Percentiles rank a stretch among this genome's conserved stretches.
phyloP scores from a whole-genome alignment of 2,888 invertebrate genomes.

The Allacma fusca region DNA sequence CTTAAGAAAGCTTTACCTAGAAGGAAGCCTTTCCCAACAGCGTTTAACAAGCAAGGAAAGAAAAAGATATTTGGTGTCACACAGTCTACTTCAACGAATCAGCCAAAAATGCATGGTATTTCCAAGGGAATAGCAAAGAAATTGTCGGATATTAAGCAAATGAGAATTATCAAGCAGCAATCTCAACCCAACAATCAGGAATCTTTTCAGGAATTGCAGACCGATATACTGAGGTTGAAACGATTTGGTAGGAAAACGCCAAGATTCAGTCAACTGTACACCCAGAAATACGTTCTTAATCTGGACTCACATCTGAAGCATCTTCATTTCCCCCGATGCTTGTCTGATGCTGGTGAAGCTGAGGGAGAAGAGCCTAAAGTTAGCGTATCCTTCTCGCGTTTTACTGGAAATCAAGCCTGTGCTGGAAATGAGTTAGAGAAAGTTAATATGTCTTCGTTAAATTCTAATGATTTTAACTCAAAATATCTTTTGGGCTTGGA shows the following conservation, averaged over 20 bases:
- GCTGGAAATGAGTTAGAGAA: background rate
- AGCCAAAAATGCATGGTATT: background rate
- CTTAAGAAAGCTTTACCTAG: background rate
- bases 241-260: background rate
- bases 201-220: background rate
- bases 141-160: background rate
- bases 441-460: background rate
- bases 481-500: background rate
- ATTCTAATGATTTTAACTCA: background rate
- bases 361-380: background rate
- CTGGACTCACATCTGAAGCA: background rate
- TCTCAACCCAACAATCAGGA: constrained; percentile 5
- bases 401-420: background rate
- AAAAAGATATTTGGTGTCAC: constrained; percentile 6
- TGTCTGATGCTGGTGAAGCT: background rate
- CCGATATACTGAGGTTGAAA: background rate
- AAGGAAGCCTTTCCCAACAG: background rate
- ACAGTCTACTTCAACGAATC: background rate
- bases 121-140: background rate
- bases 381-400: background rate
- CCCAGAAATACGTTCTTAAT: background rate
- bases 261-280: background rate
- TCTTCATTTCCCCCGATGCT: background rate
- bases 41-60: constrained; percentile 3
- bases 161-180: background rate